A percentile compares a stretch with the other conserved stretches of the same genome.
phyloP scores from a whole-genome alignment of 37 sponge, comb jelly and placozoan species.

The Mnemiopsis leidyi region DNA sequence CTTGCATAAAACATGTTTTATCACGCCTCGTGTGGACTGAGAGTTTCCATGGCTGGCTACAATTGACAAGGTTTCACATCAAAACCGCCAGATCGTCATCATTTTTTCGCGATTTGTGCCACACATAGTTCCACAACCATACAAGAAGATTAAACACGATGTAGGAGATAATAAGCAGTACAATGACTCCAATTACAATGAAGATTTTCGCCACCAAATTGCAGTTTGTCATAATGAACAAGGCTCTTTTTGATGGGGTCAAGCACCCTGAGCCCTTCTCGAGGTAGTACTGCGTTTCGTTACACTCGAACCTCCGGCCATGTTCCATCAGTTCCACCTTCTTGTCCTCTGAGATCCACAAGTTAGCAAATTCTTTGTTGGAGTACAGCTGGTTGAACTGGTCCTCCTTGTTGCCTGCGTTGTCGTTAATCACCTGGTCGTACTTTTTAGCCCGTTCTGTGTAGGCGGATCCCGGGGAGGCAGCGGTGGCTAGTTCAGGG shows the following conservation, averaged over 20 bases:
- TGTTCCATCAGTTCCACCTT: conserved; percentile 52
- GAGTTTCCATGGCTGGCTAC: no score
- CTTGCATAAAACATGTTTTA: no score
- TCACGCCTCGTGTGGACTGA: no score
- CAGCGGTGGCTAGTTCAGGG: neutral
- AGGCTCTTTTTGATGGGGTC: conserved; percentile 26
- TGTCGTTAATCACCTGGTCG: neutral
- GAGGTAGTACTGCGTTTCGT: conserved; percentile 30
- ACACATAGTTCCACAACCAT: conserved; percentile 51
- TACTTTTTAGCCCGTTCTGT: neutral
- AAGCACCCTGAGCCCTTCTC: neutral
- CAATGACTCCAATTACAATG: conserved; percentile 53
- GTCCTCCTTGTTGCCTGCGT: neutral
- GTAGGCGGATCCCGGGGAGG: neutral
- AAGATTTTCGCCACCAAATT: neutral
- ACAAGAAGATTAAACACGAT: conserved; percentile 52
- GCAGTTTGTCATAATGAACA: conserved; percentile 53
- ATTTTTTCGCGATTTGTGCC: conserved; percentile 12
- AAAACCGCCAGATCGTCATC: conserved; percentile 18
- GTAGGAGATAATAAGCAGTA: neutral
- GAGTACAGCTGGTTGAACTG: conserved; percentile 25
- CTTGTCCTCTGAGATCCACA: conserved; percentile 32
- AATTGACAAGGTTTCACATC: neutral
- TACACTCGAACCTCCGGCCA: neutral
- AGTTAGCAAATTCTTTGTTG: neutral